Conservation (phyloP, 2,888 invertebrate genomes). For the Nymphalis c-album region DNA sequence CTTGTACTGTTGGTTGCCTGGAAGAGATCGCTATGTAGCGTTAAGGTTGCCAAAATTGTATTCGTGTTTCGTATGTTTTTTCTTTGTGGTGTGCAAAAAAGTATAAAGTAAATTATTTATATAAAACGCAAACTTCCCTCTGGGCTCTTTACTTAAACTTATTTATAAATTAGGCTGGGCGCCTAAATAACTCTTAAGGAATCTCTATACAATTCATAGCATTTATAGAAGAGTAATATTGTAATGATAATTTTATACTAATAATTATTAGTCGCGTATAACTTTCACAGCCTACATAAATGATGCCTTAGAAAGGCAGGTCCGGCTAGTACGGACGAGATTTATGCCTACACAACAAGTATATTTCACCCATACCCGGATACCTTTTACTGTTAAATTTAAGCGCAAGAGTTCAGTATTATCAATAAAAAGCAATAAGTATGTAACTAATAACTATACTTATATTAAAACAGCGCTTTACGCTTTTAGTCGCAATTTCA, state of each 20-base stretch:
- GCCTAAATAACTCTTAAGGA: too few relatives aligned
- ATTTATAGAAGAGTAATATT: not conserved
- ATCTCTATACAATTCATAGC: not conserved
- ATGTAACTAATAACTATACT: not conserved
- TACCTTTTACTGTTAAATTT: not conserved
- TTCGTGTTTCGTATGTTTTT: too few relatives aligned
- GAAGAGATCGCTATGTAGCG: too few relatives aligned
- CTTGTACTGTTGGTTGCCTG: too few relatives aligned
- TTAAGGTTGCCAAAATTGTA: too few relatives aligned
- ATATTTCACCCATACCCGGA: not conserved
- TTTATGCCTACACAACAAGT: not conserved
- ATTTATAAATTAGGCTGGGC: too few relatives aligned
- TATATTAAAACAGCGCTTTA: not conserved
- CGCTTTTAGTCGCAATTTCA: too few relatives aligned
- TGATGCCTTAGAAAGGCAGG: not conserved
- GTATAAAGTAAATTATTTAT: too few relatives aligned
- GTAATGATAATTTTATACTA: too few relatives aligned
- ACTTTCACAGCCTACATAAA: conserved; percentile 7
- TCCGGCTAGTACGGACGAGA: not conserved
- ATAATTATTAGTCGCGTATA: not conserved
- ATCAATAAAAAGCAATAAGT: not conserved
- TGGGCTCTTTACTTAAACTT: too few relatives aligned
- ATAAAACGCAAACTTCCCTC: too few relatives aligned
- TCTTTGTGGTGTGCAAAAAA: too few relatives aligned
- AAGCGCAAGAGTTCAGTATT: not conserved